Percentiles rank a stretch among this genome's conserved stretches.
Conservation (phyloP, 2,888 invertebrate species). For the Erannis defoliaria region DNA sequence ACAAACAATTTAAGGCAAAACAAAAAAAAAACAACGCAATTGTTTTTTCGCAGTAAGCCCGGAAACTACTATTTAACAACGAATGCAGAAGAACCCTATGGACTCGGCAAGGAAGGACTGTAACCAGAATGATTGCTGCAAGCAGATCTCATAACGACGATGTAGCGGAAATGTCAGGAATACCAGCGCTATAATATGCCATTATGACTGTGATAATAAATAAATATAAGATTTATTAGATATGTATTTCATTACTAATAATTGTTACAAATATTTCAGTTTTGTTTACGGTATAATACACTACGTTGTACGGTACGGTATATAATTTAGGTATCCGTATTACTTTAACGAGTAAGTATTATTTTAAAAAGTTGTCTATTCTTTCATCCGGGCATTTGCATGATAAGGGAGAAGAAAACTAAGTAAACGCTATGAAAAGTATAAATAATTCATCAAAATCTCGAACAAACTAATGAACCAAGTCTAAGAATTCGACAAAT, state of each 20-base stretch:
- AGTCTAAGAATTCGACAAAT: constrained; percentile 65
- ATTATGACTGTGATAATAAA: constrained; percentile 33
- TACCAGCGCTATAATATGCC: background rate
- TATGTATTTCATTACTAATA: background rate
- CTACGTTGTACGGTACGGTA: background rate
- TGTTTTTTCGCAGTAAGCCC: constrained; percentile 56
- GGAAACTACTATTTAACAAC: constrained; percentile 76
- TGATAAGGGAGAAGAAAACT: background rate
- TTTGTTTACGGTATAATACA: too few species aligned
- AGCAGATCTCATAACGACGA: background rate
- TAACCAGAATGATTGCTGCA: constrained; percentile 38
- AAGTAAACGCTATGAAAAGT: constrained; percentile 47
- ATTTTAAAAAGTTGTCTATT: constrained; percentile 17
- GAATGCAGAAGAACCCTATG: constrained; percentile 63
- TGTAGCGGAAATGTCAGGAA: background rate
- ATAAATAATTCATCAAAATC: constrained; percentile 61
- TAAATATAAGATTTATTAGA: constrained; percentile 3
- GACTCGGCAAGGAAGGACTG: constrained; percentile 67
- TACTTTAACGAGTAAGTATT: too few species aligned
- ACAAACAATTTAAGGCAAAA: too few species aligned
- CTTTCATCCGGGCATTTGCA: constrained; percentile 38
- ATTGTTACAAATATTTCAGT: background rate
- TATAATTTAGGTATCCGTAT: too few species aligned
- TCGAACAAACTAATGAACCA: constrained; percentile 63
- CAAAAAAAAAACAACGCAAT: too few species aligned